Evolutionary conservation across 1,140 invertebrate genomes (phyloP).

Genomic region (Whitmania pigra): DNA sequence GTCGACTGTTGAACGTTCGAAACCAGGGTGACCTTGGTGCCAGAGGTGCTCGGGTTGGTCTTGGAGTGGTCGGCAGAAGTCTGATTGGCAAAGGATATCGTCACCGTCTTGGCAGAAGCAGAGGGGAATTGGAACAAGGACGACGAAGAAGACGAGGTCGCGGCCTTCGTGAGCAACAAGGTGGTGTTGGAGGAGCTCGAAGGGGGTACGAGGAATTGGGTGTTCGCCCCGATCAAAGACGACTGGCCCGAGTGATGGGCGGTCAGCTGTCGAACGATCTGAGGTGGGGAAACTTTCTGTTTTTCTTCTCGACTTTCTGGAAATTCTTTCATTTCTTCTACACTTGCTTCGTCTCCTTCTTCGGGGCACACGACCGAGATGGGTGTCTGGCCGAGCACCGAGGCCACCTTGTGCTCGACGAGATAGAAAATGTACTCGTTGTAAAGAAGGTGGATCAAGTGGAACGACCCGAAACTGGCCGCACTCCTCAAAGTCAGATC

Average conservation of each 20-base stretch:
- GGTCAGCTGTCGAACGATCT: background rate
- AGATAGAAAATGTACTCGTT: slow-evolving; percentile 99
- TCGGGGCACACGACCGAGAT: slow-evolving; percentile 74
- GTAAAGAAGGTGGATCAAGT: slow-evolving; percentile 87
- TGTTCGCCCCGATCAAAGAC: background rate
- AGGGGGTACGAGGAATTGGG: background rate
- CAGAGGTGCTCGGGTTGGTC: too few species aligned
- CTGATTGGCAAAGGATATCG: too few species aligned
- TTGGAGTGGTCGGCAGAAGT: too few species aligned
- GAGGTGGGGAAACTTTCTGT: background rate
- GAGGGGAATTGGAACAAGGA: too few species aligned
- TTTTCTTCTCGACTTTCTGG: background rate
- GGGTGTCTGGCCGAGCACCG: slow-evolving; percentile 72
- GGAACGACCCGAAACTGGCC: slow-evolving; percentile 95
- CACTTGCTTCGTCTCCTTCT: slow-evolving; percentile 27
- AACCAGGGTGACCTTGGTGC: too few species aligned
- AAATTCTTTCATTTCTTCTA: too few species aligned
- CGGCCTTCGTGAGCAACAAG: background rate
- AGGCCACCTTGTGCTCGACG: slow-evolving; percentile 88
- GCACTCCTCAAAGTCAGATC: slow-evolving; percentile 88
- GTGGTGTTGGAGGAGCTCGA: background rate
- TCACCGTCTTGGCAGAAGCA: too few species aligned
- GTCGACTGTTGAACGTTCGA: too few species aligned
- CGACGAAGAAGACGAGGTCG: background rate
- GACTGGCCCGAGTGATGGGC: background rate